Conservation (phyloP, 2,888 invertebrate species). For the Rhagium mordax region DNA sequence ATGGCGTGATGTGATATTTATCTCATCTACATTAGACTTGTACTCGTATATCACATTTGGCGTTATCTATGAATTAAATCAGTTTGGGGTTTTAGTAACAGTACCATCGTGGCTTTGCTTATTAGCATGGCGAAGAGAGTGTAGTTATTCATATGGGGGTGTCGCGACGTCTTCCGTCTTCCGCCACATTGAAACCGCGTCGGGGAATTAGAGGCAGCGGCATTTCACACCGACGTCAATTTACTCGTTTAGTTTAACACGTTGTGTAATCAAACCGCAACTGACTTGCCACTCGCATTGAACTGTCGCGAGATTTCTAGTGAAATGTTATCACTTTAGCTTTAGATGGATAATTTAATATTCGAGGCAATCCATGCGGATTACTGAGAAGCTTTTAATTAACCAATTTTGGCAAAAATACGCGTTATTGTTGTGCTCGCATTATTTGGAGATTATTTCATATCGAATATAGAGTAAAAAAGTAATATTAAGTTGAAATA, state of each 20-base stretch:
- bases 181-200: slow-evolving; percentile 40
- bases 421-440: too few relatives aligned
- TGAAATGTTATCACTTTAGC: slow-evolving; percentile 20
- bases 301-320: slow-evolving; percentile 35
- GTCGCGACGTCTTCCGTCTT: slow-evolving; percentile 44
- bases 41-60: slow-evolving; percentile 40
- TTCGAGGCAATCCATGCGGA: not conserved
- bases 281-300: slow-evolving; percentile 39
- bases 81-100: slow-evolving; percentile 35
- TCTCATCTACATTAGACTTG: slow-evolving; percentile 38
- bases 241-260: slow-evolving; percentile 54
- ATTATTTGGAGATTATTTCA: too few relatives aligned
- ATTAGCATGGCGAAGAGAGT: slow-evolving; percentile 42
- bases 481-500: too few relatives aligned
- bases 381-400: not conserved
- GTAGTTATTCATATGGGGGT: slow-evolving; percentile 44
- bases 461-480: too few relatives aligned
- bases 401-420: not conserved
- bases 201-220: slow-evolving; percentile 41
- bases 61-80: slow-evolving; percentile 44
- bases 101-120: slow-evolving; percentile 35
- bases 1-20: slow-evolving; percentile 36
- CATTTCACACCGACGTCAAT: slow-evolving; percentile 50
- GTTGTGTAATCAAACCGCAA: slow-evolving; percentile 54
- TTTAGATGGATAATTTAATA: slow-evolving; percentile 36